Evolutionary conservation across 2,113 vertebrate species (phyloP).

Genomic region (Hippotragus niger): DNA sequence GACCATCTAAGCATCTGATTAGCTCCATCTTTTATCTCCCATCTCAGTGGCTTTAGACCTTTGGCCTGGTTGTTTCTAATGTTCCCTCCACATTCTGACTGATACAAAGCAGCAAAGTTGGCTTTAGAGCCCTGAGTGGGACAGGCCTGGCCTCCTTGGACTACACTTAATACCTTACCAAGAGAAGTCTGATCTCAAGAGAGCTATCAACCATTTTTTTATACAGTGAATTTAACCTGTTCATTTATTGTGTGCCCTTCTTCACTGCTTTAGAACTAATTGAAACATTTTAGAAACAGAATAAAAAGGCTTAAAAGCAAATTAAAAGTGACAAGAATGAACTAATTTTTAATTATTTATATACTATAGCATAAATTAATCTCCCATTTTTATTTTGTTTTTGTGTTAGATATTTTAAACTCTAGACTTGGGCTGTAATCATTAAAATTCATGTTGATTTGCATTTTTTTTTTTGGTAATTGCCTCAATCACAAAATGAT

Average conservation of each 20-base stretch:
- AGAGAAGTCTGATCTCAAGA: background rate
- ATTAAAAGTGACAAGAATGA: background rate
- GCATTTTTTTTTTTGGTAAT: background rate
- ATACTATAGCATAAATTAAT: background rate
- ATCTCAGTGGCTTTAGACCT: slow-evolving; percentile 60
- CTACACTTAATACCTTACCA: background rate
- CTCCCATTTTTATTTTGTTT: background rate
- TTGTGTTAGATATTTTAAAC: background rate
- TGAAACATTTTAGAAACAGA: background rate
- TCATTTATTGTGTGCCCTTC: background rate
- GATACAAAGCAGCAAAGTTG: slow-evolving; percentile 25
- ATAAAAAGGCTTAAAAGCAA: background rate
- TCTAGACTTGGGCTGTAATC: background rate
- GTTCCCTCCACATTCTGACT: background rate
- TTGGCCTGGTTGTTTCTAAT: slow-evolving; percentile 37
- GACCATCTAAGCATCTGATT: slow-evolving; percentile 64
- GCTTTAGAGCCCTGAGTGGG: background rate
- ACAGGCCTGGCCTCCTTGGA: background rate
- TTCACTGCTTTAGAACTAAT: background rate
- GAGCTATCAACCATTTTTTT: background rate
- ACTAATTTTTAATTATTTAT: background rate
- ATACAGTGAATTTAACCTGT: background rate
- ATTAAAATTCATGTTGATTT: slow-evolving; percentile 3
- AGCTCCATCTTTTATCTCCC: slow-evolving; percentile 63
- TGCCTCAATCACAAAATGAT: slow-evolving; percentile 3